A percentile compares a stretch with the other conserved stretches of the same genome.
phyloP scores from a whole-genome alignment of 1,140 invertebrate genomes.

The Aethina tumida region DNA sequence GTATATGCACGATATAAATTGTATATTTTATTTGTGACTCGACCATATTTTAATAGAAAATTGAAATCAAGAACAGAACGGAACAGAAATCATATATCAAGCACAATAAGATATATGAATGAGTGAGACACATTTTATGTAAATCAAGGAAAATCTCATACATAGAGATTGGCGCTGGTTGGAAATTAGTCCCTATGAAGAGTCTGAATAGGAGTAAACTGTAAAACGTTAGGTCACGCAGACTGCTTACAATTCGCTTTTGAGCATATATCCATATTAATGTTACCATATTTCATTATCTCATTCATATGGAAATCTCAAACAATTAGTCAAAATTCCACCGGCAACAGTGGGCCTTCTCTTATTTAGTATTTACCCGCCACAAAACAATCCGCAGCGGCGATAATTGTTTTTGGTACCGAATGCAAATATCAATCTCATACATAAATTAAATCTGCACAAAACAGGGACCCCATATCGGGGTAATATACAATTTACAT shows the following conservation, averaged over 20 bases:
- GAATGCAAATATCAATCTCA: conserved; percentile 15
- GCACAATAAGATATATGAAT: conserved; percentile 37
- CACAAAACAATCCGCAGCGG: not conserved
- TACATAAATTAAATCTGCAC: too few relatives aligned
- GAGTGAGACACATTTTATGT: conserved; percentile 39
- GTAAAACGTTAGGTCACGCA: conserved; percentile 22
- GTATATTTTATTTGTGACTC: too few relatives aligned
- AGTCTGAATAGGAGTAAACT: conserved; percentile 2
- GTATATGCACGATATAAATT: too few relatives aligned
- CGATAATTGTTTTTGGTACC: conserved; percentile 12
- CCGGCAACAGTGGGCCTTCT: conserved; percentile 11
- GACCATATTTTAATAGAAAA: too few relatives aligned
- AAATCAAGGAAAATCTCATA: conserved; percentile 38
- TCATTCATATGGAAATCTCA: conserved; percentile 39
- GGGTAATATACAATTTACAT: too few relatives aligned
- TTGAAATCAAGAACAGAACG: conserved; percentile 28
- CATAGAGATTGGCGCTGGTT: conserved; percentile 35
- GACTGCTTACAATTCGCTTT: conserved; percentile 35
- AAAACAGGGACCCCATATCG: too few relatives aligned
- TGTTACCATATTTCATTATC: conserved; percentile 40
- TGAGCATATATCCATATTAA: conserved; percentile 38
- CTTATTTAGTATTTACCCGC: conserved; percentile 18
- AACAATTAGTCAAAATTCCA: conserved; percentile 39
- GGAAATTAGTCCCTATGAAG: conserved; percentile 17
- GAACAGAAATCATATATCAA: conserved; percentile 33